Conservation (phyloP, 2,888 invertebrate species). For the Drosophila atripex region DNA sequence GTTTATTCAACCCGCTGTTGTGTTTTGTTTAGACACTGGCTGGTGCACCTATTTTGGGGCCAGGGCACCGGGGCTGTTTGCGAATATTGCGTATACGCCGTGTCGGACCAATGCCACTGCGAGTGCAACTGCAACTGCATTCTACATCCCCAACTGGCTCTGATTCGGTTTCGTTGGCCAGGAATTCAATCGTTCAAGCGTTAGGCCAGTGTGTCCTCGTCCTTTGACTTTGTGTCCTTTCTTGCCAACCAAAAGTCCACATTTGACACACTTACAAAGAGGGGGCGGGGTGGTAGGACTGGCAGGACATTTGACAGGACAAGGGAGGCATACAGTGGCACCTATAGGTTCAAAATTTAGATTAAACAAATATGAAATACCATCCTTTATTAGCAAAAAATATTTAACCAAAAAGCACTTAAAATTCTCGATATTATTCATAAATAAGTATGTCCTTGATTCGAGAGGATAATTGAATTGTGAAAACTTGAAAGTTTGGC, state of each 20-base stretch:
- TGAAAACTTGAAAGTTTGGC: background rate
- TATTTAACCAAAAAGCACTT: no score
- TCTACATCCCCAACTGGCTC: background rate
- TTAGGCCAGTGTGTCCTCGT: background rate
- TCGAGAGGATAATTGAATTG: background rate
- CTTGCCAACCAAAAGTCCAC: background rate
- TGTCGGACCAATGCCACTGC: background rate
- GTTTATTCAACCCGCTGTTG: constrained; percentile 30
- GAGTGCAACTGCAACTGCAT: background rate
- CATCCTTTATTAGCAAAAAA: no score
- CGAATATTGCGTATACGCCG: constrained; percentile 48
- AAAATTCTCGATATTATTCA: no score
- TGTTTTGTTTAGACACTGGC: constrained; percentile 46
- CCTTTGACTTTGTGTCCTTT: background rate
- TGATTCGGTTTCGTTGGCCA: background rate
- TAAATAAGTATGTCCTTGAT: background rate
- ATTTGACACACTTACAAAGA: no score
- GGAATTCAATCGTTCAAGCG: background rate
- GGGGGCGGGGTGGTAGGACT: no score
- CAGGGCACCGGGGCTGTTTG: constrained; percentile 24
- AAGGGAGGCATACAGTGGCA: no score
- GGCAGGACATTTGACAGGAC: no score
- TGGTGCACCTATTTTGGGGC: constrained; percentile 37
- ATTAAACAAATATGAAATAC: no score
- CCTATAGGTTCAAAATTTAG: no score